Evolutionary conservation across 2,797 vertebrate genomes (phyloP).

Genomic region (Diceros bicornis): DNA sequence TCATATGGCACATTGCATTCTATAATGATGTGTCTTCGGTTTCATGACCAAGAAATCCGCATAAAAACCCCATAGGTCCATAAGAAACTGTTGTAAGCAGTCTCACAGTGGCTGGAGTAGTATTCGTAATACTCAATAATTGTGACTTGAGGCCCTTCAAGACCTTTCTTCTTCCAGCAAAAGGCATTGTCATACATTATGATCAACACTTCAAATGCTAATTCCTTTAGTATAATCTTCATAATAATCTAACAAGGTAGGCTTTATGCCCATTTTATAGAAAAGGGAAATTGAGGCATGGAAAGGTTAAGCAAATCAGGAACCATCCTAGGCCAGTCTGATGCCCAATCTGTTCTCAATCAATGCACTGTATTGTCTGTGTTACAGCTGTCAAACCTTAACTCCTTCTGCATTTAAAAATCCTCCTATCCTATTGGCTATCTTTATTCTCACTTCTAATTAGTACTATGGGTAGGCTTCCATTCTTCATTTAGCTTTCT

Average conservation of each 20-base stretch:
- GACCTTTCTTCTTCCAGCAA: constrained; percentile 3
- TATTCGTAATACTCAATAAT: neutral
- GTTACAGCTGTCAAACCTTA: neutral
- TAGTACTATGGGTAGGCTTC: neutral
- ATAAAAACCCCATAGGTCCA: neutral
- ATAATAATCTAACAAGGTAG: neutral
- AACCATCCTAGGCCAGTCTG: neutral
- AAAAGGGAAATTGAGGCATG: neutral
- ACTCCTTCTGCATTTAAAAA: neutral
- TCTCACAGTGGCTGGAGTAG: neutral
- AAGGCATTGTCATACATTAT: neutral
- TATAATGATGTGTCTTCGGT: neutral
- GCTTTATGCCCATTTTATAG: neutral
- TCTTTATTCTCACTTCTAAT: neutral
- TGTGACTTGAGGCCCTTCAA: neutral
- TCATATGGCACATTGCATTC: neutral
- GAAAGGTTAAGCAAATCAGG: constrained; percentile 16
- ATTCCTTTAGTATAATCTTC: constrained; percentile 2
- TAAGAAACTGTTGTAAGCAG: neutral
- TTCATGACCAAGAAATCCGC: constrained; percentile 45
- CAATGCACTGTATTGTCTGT: neutral
- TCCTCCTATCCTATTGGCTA: neutral
- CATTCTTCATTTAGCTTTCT: constrained; percentile 1
- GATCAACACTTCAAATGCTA: neutral
- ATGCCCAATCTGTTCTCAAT: neutral